A percentile compares a stretch with the other conserved stretches of the same genome.
These are phyloP conservation scores for Dinocampus coccinellae DNA, from an alignment of 2,888 invertebrate species.

Conservation along the genomic window DNA sequence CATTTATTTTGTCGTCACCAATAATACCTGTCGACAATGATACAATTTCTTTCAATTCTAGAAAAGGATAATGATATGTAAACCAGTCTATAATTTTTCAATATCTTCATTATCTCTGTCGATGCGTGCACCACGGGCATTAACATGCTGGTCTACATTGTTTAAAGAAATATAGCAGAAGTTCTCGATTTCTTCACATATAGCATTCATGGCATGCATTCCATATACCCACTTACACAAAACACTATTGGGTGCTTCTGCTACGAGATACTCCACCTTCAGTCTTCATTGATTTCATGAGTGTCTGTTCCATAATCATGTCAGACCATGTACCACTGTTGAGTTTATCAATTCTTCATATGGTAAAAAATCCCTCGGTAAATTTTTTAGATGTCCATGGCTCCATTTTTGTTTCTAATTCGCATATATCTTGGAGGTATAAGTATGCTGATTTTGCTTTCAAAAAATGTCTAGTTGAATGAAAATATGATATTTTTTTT, in stretches of 20 bases:
- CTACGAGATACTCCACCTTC: slow-evolving; percentile 56
- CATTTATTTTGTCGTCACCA: slow-evolving; percentile 50
- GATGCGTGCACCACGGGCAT: slow-evolving; percentile 49
- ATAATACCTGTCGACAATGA: slow-evolving; percentile 51
- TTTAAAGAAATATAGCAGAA: slow-evolving; percentile 29
- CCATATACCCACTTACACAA: slow-evolving; percentile 53
- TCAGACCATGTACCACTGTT: slow-evolving; percentile 63
- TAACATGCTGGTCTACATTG: slow-evolving; percentile 48
- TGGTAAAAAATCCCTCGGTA: slow-evolving; percentile 58
- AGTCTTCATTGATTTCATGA: slow-evolving; percentile 42
- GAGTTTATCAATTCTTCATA: slow-evolving; percentile 62
- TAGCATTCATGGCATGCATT: slow-evolving; percentile 52
- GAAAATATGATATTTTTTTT: slow-evolving; percentile 61
- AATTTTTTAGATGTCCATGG: slow-evolving; percentile 53
- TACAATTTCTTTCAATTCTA: slow-evolving; percentile 42
- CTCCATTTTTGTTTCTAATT: slow-evolving; percentile 6
- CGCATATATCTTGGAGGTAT: slow-evolving; percentile 63
- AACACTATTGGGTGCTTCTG: slow-evolving; percentile 61
- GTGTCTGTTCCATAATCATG: slow-evolving; percentile 54
- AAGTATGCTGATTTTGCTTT: slow-evolving; percentile 48
- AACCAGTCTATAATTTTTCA: slow-evolving; percentile 46
- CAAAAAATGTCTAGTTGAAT: slow-evolving; percentile 54
- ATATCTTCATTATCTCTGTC: slow-evolving; percentile 48
- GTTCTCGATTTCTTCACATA: slow-evolving; percentile 53
- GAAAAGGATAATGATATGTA: slow-evolving; percentile 45